A percentile compares a stretch with the other conserved stretches of the same genome.
Evolutionary conservation across 35 echinoderm and acorn worm genomes (phyloP).

Genomic region (Heliocidaris erythrogramma): DNA sequence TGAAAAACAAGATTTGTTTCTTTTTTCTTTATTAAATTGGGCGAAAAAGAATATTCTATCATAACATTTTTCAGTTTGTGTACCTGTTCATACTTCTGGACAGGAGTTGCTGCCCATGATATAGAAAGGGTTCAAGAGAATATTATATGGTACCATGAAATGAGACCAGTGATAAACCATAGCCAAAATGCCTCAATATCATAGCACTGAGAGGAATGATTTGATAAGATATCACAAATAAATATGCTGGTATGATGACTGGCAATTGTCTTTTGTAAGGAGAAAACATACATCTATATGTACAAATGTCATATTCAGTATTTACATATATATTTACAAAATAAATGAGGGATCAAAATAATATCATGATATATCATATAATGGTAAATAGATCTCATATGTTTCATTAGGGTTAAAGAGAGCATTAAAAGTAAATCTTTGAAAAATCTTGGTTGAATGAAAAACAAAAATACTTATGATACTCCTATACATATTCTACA

Average conservation of each 20-base stretch:
- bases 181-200: not conserved
- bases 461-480: not conserved
- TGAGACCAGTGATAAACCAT: too few species aligned
- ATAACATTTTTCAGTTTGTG: too few species aligned
- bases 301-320: not conserved
- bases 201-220: not conserved
- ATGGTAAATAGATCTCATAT: not conserved
- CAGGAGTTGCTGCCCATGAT: too few species aligned
- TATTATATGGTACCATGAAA: too few species aligned
- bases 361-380: not conserved
- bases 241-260: not conserved
- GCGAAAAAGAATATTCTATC: too few species aligned
- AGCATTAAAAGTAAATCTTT: not conserved
- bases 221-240: not conserved
- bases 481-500: too few species aligned
- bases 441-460: not conserved
- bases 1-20: too few species aligned
- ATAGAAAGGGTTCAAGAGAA: too few species aligned
- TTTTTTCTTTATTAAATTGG: too few species aligned
- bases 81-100: too few species aligned
- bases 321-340: conserved; percentile 11
- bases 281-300: not conserved
- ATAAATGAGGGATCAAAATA: not conserved
- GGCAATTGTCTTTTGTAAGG: not conserved
- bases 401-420: not conserved